Evolutionary conservation across 1,140 invertebrate genomes (phyloP), one percentile per base, ranked within the genome.

Genomic region (Bombus ignitus): DNA sequence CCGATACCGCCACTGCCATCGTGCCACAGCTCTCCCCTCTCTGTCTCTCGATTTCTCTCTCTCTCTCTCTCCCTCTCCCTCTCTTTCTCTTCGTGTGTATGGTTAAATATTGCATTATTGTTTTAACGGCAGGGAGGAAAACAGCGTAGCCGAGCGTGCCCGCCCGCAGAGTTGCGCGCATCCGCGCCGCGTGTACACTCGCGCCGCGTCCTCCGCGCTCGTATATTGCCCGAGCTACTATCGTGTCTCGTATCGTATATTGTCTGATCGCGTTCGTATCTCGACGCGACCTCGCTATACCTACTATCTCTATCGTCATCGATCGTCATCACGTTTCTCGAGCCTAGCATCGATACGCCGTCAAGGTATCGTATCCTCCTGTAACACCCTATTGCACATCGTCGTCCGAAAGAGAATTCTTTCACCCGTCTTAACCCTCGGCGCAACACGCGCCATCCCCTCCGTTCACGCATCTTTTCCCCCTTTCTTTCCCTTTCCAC

Each of bases 41-140:
- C 88, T 88, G 85, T 85, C 77, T 28, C 68, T 22, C 68, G 32
- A 47, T 62, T 62, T n/a, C 59, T 62, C 59, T 62, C 28, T 47
- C 73, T 68, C 59, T 80, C 74, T 75, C 62, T 83, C 75, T 80
- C 73, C 57, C 71, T 57, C 81, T 85, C 81, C 82, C 88, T 82
- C 87, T 87, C 89, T 87, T 75, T 68, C 87, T 80, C 88, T 88
- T 76, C 73, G 87, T 94, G 93, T 95, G 93, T 95, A 94, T 93
- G 92, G 93, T 94, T 95, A 94, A 95, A 94, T 95, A 95, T 95
- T 94, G 94, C 94, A 95, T 95, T 95, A 94, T 94, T 95, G 94
- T 95, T 94, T 94, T 94, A 94, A 94, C 94, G 92, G 94, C 89
- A 94, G 92, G 92, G 93, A 93, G 91, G 94, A 94, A 94, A 94